Evolutionary conservation across 2,888 invertebrate species (phyloP).

Genomic region (Aporophyla lueneburgensis): DNA sequence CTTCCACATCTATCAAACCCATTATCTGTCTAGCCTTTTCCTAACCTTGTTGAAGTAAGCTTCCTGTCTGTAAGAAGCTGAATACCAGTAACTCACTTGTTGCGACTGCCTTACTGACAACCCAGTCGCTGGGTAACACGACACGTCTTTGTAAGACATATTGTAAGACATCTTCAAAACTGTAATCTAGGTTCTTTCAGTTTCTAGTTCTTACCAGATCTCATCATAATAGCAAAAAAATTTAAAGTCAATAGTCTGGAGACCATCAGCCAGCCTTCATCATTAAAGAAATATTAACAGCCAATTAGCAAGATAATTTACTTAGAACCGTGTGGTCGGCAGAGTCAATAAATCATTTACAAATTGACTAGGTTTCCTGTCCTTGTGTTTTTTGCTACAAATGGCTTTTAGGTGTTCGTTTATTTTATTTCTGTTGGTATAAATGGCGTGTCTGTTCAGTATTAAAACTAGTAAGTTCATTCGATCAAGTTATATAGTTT

Average conservation of each 20-base stretch:
- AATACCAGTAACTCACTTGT: neutral
- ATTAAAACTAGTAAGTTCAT: too few species aligned
- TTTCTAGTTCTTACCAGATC: neutral
- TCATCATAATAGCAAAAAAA: neutral
- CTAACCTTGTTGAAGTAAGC: too few species aligned
- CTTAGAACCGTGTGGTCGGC: constrained; percentile 58
- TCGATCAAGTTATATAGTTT: neutral
- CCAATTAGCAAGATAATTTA: constrained; percentile 69
- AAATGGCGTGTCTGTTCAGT: constrained; percentile 17
- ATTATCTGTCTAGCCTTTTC: neutral
- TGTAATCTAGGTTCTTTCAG: neutral
- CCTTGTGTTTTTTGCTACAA: constrained; percentile 63
- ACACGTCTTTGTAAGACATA: neutral
- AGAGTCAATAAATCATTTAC: constrained; percentile 66
- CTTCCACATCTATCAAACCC: neutral
- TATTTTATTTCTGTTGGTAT: constrained; percentile 39
- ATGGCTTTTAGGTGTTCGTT: constrained; percentile 40
- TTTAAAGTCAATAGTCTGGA: constrained; percentile 38
- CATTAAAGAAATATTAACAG: constrained; percentile 67
- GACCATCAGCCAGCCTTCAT: constrained; percentile 32
- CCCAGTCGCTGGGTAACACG: neutral
- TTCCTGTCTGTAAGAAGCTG: neutral
- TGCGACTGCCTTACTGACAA: neutral
- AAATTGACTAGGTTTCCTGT: constrained; percentile 67
- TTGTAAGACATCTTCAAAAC: neutral